phyloP scores from a whole-genome alignment of 2,797 vertebrate genomes.

The Tangara arthus region DNA sequence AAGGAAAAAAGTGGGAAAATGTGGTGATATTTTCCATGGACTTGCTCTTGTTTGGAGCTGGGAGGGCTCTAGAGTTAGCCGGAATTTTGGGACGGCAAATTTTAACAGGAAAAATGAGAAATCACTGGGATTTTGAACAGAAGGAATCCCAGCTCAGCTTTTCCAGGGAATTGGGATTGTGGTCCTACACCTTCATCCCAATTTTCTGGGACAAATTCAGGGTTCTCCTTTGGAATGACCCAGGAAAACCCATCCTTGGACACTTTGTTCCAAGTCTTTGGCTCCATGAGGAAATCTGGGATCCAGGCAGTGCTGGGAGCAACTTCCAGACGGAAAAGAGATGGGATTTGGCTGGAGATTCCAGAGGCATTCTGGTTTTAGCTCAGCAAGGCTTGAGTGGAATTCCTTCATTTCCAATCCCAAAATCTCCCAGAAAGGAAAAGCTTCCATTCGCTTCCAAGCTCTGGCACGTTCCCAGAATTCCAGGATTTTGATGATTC shows the following conservation, averaged over 20 bases:
- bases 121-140: not conserved
- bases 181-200: not conserved
- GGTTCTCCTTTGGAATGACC: not conserved
- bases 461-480: fast-evolving
- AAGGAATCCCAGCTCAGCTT: too few relatives aligned
- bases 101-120: not conserved
- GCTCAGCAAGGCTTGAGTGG: not conserved
- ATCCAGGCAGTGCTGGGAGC: not conserved
- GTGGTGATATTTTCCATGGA: not conserved
- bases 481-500: not conserved
- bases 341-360: not conserved
- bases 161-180: not conserved
- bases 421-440: not conserved
- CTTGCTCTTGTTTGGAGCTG: not conserved
- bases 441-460: not conserved
- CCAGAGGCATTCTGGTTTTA: not conserved
- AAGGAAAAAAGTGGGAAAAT: not conserved
- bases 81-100: not conserved
- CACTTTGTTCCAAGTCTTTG: not conserved
- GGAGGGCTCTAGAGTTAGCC: not conserved
- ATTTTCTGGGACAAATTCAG: not conserved
- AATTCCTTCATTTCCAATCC: not conserved
- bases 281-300: not conserved
- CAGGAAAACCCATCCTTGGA: not conserved
- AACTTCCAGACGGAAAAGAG: not conserved